A percentile compares a stretch with the other conserved stretches of the same genome.
These are phyloP conservation scores for Drosophila subpulchrella DNA, from an alignment of 1,140 invertebrate genomes.

Conservation along the genomic window DNA sequence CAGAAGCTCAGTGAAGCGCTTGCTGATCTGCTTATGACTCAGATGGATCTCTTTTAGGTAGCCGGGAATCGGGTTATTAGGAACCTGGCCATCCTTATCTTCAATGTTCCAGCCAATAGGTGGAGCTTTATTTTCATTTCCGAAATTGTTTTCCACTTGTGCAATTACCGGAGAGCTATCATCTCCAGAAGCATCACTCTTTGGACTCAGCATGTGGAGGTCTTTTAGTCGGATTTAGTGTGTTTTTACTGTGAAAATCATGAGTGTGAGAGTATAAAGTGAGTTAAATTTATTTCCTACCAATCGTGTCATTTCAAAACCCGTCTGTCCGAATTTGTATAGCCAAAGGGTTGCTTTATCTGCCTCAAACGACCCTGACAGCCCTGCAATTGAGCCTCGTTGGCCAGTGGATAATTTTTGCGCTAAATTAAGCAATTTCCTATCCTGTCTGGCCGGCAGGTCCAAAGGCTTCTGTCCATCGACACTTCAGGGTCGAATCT, in stretches of 20 bases:
- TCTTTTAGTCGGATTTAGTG: conserved; percentile 5
- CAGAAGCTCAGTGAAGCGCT: conserved; percentile 58
- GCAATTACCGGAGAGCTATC: background rate
- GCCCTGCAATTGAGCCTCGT: conserved; percentile 28
- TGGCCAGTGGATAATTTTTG: conserved; percentile 70
- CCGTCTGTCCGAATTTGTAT: background rate
- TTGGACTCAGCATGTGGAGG: conserved; percentile 5
- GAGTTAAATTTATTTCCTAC: conserved; percentile 15
- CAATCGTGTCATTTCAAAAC: conserved; percentile 25
- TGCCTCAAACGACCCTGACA: conserved; percentile 5
- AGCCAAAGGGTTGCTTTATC: conserved; percentile 34
- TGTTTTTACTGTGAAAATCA: conserved; percentile 12
- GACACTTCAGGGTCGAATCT: conserved; percentile 7
- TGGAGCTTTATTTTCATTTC: background rate
- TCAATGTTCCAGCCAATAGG: conserved; percentile 43
- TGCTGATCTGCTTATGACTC: conserved; percentile 54
- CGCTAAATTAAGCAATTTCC: conserved; percentile 81
- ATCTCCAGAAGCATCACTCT: conserved; percentile 2
- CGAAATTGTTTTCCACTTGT: background rate
- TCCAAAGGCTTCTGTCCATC: conserved; percentile 5
- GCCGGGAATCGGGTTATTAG: background rate
- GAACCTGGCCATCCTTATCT: background rate
- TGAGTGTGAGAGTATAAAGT: conserved; percentile 30
- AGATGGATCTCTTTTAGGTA: conserved; percentile 54
- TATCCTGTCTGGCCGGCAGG: conserved; percentile 33